Evolutionary conservation across 2,888 invertebrate genomes (phyloP), one percentile per base, ranked within the genome.

Genomic region (Lamproptera curius): DNA sequence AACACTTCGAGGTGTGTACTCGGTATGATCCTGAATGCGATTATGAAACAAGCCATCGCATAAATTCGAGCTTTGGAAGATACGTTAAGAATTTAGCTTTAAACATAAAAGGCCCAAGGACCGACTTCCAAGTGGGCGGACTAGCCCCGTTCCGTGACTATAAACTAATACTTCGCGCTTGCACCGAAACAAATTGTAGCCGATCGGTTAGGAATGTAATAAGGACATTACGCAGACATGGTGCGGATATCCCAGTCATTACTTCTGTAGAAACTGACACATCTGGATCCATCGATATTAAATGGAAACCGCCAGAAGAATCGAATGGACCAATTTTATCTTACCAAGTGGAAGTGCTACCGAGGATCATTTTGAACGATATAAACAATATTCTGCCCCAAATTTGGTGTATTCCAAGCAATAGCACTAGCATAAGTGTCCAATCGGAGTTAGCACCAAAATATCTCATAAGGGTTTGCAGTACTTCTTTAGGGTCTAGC

Each of bases 121-220:
- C 62, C 28, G 57, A 58, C 1, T 78, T 64, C 39, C 67, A 73
- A 62, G 63, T 87, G 2, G 70, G 63, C 8, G 70, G 69, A 1
- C 57, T 87, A 33, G 79, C 80, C 14, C 85, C 86, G 0, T 87
- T 61, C 42, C 67, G 84, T 55, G 85, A 85, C 58, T 87, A 86
- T 46, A 76, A 68, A 46, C 77, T 86, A 53, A 64, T 73, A 48
- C 58, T 87, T 44, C 65, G 84, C 50, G 76, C 81, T 26, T 87
- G 87, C 54, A 63, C 67, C 38, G 54, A 56, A 3, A 47, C 57
- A 1, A 40, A 47, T 9, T 87, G 87, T 40, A 86, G 87, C 43
- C 67, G 76, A 56, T 76, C 76, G 17, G 62, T 70, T 16, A 71
- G 73, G 48, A 70, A 65, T 17, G 69, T 73, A 0, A 77, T 85